Conservation (phyloP, 2,797 vertebrate species). For the Pterois miles region DNA sequence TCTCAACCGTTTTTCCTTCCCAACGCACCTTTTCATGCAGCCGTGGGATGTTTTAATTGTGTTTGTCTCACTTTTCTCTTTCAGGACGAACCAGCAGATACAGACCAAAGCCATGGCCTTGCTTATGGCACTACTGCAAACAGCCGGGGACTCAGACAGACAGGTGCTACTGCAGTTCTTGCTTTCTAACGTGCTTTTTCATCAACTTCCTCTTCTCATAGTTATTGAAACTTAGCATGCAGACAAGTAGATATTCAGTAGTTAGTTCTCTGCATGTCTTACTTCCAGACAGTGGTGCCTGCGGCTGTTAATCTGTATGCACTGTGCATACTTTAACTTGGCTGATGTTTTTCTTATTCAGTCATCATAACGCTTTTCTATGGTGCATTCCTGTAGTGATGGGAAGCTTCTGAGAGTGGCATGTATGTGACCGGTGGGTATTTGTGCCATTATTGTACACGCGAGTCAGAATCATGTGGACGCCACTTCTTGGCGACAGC, state of each 20-base stretch:
- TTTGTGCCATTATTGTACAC: conserved; percentile 1
- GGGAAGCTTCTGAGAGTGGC: not conserved
- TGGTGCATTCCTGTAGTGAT: not conserved
- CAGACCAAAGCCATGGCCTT: conserved; percentile 98
- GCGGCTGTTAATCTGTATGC: not conserved
- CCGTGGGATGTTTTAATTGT: not conserved
- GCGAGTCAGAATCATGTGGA: not conserved
- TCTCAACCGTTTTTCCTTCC: not conserved
- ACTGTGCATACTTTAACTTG: not conserved
- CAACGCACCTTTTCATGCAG: not conserved
- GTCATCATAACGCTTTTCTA: not conserved
- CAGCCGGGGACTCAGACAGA: conserved; percentile 83
- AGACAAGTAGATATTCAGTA: not conserved
- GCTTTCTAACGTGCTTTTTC: not conserved
- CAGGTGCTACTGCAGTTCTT: conserved; percentile 75
- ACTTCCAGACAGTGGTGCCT: not conserved
- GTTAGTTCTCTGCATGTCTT: not conserved
- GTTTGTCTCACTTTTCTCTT: conserved; percentile 19
- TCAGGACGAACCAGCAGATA: conserved; percentile 91
- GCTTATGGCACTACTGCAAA: conserved; percentile 92
- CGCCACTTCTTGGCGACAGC: not conserved
- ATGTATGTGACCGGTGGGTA: not conserved
- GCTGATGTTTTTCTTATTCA: not conserved
- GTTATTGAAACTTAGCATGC: conserved; percentile 66
- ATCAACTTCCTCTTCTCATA: conserved; percentile 75